A percentile compares a stretch with the other conserved stretches of the same genome.
These are phyloP conservation scores for Pipa parva DNA, from an alignment of 2,113 vertebrate species.

Conservation along the genomic window DNA sequence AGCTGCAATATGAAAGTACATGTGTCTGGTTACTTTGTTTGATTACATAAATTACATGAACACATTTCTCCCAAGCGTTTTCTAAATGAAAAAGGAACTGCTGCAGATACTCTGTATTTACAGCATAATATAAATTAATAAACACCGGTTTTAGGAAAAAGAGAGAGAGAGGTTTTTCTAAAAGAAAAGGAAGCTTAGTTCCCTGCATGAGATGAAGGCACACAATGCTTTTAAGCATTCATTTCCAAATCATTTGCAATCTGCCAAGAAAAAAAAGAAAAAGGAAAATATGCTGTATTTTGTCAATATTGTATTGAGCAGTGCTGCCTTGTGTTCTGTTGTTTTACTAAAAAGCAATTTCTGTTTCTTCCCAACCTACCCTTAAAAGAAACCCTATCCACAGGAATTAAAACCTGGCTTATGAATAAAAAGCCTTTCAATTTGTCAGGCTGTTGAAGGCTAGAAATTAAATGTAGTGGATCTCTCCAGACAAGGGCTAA, in stretches of 20 bases:
- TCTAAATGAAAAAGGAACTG: too few relatives aligned
- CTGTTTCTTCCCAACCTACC: not conserved
- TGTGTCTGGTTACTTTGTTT: too few relatives aligned
- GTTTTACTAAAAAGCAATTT: slow-evolving; percentile 4
- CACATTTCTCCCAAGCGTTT: too few relatives aligned
- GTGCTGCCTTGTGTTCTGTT: not conserved
- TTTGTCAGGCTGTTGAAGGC: not conserved
- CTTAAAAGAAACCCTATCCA: not conserved
- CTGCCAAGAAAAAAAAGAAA: not conserved
- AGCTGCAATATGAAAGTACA: too few relatives aligned
- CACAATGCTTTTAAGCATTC: not conserved
- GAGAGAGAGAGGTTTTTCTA: too few relatives aligned
- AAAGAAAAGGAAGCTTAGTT: not conserved
- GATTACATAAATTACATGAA: too few relatives aligned
- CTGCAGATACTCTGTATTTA: too few relatives aligned
- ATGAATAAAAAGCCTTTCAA: slow-evolving; percentile 6
- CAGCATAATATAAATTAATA: too few relatives aligned
- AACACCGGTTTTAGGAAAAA: too few relatives aligned
- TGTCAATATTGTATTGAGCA: slow-evolving; percentile 21
- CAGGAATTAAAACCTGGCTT: not conserved
- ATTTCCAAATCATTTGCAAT: slow-evolving; percentile 9
- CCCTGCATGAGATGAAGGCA: not conserved
- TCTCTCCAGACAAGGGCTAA: slow-evolving; percentile 1
- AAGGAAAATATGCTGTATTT: too few relatives aligned
- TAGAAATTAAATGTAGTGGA: not conserved